These are phyloP conservation scores for Himalopsyche anomala DNA, from an alignment of 2,888 invertebrate species.

Conservation along the genomic window DNA sequence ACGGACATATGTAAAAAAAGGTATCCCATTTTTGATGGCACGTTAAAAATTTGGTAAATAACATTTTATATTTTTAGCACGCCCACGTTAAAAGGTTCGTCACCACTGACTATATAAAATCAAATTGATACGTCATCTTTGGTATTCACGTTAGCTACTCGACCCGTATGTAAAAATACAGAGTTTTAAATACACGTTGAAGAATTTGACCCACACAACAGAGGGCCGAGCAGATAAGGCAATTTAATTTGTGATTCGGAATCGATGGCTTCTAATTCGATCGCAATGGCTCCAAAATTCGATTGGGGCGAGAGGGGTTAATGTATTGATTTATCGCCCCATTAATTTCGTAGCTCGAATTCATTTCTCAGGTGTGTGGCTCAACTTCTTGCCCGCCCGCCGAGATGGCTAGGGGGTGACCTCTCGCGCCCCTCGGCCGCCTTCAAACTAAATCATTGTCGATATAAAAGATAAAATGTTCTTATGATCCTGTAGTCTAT, in stretches of 20 bases:
- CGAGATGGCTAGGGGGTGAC: background rate
- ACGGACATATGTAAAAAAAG: too few species aligned
- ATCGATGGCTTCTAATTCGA: background rate
- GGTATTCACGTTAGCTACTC: too few species aligned
- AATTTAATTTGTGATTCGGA: background rate
- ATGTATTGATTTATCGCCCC: slow-evolving; percentile 14
- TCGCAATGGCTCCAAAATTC: background rate
- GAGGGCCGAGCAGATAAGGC: background rate
- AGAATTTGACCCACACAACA: background rate
- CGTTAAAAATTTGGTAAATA: too few species aligned
- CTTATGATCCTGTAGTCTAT: background rate
- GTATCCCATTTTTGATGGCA: too few species aligned
- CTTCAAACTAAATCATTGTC: background rate
- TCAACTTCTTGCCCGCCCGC: background rate
- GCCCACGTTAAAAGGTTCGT: too few species aligned
- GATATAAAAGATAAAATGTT: slow-evolving; percentile 6
- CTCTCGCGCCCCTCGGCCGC: background rate
- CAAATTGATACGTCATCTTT: too few species aligned
- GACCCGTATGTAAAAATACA: too few species aligned
- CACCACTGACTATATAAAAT: too few species aligned
- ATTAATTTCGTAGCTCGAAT: background rate
- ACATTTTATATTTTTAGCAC: too few species aligned
- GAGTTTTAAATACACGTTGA: too few species aligned
- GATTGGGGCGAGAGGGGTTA: background rate
- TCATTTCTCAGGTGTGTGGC: slow-evolving; percentile 12